Evolutionary conservation across 1,140 invertebrate genomes (phyloP).

Genomic region (Marisa cornuarietis): DNA sequence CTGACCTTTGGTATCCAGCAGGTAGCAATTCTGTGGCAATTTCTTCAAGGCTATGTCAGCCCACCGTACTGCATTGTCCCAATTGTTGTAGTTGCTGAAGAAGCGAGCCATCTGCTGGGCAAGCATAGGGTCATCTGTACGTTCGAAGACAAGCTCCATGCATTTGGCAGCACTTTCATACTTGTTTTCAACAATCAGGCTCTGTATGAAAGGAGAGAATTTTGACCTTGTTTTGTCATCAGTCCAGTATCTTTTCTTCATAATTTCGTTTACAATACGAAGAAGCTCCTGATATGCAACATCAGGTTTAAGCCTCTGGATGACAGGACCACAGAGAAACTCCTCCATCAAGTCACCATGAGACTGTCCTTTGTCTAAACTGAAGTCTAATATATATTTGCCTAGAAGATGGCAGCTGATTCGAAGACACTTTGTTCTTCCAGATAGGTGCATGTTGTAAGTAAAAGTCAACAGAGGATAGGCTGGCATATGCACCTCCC

Average conservation of each 20-base stretch:
- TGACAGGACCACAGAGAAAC: constrained; percentile 20
- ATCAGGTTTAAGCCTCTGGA: constrained; percentile 6
- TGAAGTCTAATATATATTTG: constrained; percentile 31
- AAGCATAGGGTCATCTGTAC: constrained; percentile 37
- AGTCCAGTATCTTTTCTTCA: constrained; percentile 36
- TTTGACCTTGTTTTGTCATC: constrained; percentile 27
- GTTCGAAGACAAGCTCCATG: constrained; percentile 32
- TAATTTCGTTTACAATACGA: constrained; percentile 31
- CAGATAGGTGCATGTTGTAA: constrained; percentile 24
- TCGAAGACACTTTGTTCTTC: constrained; percentile 21
- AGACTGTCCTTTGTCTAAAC: constrained; percentile 3
- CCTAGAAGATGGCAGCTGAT: constrained; percentile 36
- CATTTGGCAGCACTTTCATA: constrained; percentile 31
- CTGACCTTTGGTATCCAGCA: constrained; percentile 47
- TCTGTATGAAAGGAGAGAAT: constrained; percentile 38
- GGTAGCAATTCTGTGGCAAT: constrained; percentile 39
- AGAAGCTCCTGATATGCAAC: constrained; percentile 27
- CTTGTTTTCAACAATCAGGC: constrained; percentile 25
- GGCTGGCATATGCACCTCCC: constrained; percentile 28
- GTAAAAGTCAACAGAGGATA: constrained; percentile 28
- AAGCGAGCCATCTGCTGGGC: constrained; percentile 44
- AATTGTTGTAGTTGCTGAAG: constrained; percentile 37
- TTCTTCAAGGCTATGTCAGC: constrained; percentile 28
- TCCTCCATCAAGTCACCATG: constrained; percentile 29
- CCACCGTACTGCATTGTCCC: constrained; percentile 36